Base-by-base conservation (phyloP, 2,797 vertebrate genomes). In the Mus minutoides region DNA sequence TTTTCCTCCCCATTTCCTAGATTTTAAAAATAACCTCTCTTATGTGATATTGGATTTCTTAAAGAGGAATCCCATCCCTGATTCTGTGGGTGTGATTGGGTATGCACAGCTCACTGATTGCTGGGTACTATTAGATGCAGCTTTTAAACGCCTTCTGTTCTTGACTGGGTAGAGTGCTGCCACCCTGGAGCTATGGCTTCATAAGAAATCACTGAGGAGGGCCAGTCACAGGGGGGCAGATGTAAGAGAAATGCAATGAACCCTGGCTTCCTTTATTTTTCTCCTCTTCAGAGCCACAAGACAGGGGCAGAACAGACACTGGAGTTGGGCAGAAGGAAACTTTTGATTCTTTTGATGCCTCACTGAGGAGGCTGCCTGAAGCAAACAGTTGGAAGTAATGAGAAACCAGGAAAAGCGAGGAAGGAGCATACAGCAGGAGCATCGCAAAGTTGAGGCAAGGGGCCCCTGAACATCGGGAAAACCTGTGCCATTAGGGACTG, bases 21-120 rank as follows among this genome's bases (percentile, higher is more conserved):
- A 90, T 94, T 96, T 96, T 12, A 95, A 95, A 96, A 89, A 91
- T 90, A 84, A 92, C 54, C 22, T 87, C 84, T n/a, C 49, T 88
- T 77, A 49, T 31, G 49, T 87, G 84, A 49, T 56, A 60, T 0
- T 90, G n/a, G 14, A 75, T 84, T 90, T 84, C 89, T 73, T 90
- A 80, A 69, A 97, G 56, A 79, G 91, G 96, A 96, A 64, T 49
- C 12, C 77, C 71, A 75, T 31, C 43, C 73, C 75, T 13, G 60
- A 90, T 84, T 95, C 75, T 75, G 24, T 73, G 52, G 19, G 60
- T 90, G 54, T 88, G 78, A 88, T 40, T 64, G 88, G 94, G 67
- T 58, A 71, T 58, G 1, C 21, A 17, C 34, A 62, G 82, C 85
- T 88, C 77, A 22, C 34, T 79, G 91, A 91, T 54, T 84, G n/a